Evolutionary conservation across 1,140 invertebrate genomes (phyloP), one percentile per base, ranked within the genome.

Genomic region (Drosophila albomicans): DNA sequence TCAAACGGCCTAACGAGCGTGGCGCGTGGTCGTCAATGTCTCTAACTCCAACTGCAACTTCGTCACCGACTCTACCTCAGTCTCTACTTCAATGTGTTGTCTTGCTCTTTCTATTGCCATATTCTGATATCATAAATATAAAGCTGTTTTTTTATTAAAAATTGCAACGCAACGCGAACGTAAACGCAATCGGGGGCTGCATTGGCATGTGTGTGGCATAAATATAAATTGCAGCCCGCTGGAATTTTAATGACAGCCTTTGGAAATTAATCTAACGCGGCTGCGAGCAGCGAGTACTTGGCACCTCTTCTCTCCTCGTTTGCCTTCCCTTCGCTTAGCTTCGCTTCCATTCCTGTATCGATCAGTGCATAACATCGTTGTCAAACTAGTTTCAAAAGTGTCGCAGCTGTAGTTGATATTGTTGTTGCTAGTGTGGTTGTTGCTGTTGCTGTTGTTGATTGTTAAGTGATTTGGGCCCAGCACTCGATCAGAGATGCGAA

Each of bases 191-290:
- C 82, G 79, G 68, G 6, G 69, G 70, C 20, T 49, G 62, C 75
- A 65, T 78, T 76, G 68, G 84, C 85, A 81, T 88, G 85, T 88
- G 85, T 88, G 85, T 89, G 85, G 85, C 85, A 85, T 81, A 52
- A 52, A 52, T 52, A 89, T 89, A 89, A 88, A 88, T 88, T 88
- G 85, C 85, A 85, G 79, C 79, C 74, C 81, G 81, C 66, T 88
- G 85, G 85, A 88, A 88, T 88, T 88, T 88, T 88, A 88, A 88
- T 88, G 85, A 88, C 85, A 88, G 85, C 85, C 85, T 88, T 89
- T 88, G 85, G 81, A 88, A 88, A 88, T 88, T 88, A 89, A 89
- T 89, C 85, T 89, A 89, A 89, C 86, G 68, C 85, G 81, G 64
- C 82, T 69, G 81, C 16, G 16, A 20, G 65, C 81, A 65, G 43